phyloP scores from a whole-genome alignment of 2,888 invertebrate genomes.

The Watsonalla cultraria region DNA sequence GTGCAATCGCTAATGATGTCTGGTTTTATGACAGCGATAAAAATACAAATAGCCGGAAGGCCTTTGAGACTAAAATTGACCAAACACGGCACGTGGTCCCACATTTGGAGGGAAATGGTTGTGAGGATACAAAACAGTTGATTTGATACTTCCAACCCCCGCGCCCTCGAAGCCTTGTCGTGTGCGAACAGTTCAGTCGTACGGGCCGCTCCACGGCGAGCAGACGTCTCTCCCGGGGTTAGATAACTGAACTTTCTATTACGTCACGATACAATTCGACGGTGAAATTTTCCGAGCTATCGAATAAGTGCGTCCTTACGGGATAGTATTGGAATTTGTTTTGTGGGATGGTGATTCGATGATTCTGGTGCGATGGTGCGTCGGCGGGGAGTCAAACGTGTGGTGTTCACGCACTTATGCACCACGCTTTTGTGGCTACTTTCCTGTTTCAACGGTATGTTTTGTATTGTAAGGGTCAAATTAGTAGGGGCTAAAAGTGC shows the following conservation, averaged over 20 bases:
- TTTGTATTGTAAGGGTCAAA: constrained; percentile 40
- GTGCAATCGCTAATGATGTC: constrained; percentile 52
- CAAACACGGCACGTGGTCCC: constrained; percentile 64
- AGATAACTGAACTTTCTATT: constrained; percentile 49
- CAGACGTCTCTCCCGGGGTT: constrained; percentile 30
- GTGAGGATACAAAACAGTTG: constrained; percentile 67
- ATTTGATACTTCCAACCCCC: constrained; percentile 49
- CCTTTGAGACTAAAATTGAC: constrained; percentile 62
- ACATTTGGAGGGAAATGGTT: constrained; percentile 55
- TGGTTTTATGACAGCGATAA: constrained; percentile 60
- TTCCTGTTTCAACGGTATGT: constrained; percentile 71
- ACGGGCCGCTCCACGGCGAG: constrained; percentile 42
- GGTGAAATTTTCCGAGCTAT: constrained; percentile 46
- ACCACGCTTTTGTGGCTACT: constrained; percentile 58
- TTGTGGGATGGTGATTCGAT: constrained; percentile 63
- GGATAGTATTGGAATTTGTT: constrained; percentile 37
- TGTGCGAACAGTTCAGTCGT: constrained; percentile 43
- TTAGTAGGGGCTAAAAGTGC: constrained; percentile 35
- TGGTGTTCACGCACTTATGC: constrained; percentile 54
- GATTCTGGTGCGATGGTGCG: constrained; percentile 67
- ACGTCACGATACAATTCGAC: constrained; percentile 57
- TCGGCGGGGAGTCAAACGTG: constrained; percentile 52
- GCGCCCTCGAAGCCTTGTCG: constrained; percentile 41
- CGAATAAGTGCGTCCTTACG: constrained; percentile 36
- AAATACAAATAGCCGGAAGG: constrained; percentile 52